A percentile compares a stretch with the other conserved stretches of the same genome.
Conservation (phyloP, 2,797 vertebrate genomes). For the Gymnocypris eckloni region DNA sequence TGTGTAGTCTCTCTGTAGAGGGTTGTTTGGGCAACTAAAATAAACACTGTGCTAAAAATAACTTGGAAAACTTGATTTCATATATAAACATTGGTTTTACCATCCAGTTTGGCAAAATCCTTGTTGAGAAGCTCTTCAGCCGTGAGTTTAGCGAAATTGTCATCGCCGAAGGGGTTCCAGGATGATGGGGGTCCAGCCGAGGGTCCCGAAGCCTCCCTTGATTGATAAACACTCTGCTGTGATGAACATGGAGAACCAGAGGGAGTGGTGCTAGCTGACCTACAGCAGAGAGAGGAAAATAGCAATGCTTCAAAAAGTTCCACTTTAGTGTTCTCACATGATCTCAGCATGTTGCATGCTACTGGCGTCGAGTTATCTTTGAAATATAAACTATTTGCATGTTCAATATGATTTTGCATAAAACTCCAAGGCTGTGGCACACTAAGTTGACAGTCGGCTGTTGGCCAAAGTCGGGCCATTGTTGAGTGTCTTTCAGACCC, state of each 20-base stretch:
- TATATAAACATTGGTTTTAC: conserved; percentile 69
- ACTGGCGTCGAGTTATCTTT: neutral
- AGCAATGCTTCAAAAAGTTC: neutral
- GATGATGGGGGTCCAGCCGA: conserved; percentile 75
- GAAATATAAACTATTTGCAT: neutral
- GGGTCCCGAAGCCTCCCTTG: conserved; percentile 69
- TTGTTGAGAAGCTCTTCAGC: conserved; percentile 98
- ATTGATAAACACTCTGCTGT: conserved; percentile 94
- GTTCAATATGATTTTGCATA: neutral
- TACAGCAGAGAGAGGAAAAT: conserved; percentile 62
- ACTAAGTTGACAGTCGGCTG: neutral
- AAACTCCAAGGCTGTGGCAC: neutral
- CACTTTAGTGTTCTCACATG: neutral
- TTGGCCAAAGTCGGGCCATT: neutral
- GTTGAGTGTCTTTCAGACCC: neutral
- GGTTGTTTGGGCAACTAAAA: neutral
- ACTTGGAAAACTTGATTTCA: neutral
- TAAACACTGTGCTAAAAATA: neutral
- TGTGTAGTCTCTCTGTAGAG: neutral
- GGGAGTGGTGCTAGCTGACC: conserved; percentile 96
- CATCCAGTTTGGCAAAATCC: conserved; percentile 95
- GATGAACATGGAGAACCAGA: conserved; percentile 97
- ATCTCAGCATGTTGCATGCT: neutral
- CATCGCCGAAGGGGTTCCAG: conserved; percentile 98
- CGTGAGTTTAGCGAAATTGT: conserved; percentile 98